phyloP scores from a whole-genome alignment of 2,113 vertebrate species.

The Sebastes fasciatus region DNA sequence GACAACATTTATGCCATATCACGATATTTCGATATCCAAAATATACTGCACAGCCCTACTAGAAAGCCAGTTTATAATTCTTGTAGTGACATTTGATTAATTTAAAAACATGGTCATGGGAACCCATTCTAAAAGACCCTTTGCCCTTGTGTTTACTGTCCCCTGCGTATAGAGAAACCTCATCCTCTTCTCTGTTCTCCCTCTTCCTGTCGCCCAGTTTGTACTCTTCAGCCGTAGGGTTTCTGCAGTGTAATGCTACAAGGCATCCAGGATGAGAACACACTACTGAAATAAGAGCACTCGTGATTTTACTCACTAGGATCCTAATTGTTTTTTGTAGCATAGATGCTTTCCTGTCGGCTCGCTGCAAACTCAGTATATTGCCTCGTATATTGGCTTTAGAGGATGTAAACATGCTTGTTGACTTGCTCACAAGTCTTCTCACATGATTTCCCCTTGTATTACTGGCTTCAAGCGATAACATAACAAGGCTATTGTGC shows the following conservation, averaged over 20 bases:
- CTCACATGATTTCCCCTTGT: slow-evolving; percentile 23
- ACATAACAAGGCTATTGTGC: slow-evolving; percentile 1
- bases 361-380: not conserved
- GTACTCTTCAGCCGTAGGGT: not conserved
- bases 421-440: slow-evolving; percentile 27
- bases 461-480: not conserved
- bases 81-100: not conserved
- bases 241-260: not conserved
- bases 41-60: too few relatives aligned
- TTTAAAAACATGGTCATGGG: slow-evolving; percentile 21
- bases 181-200: slow-evolving; percentile 4
- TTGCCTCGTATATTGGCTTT: slow-evolving; percentile 4
- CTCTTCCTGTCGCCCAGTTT: slow-evolving; percentile 48
- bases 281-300: not conserved
- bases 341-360: not conserved
- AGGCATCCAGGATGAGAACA: not conserved
- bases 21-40: too few relatives aligned
- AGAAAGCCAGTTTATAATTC: not conserved
- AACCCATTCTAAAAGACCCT: slow-evolving; percentile 2
- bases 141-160: not conserved
- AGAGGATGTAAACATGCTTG: slow-evolving; percentile 23
- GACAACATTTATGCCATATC: too few relatives aligned
- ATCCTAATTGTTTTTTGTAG: not conserved
- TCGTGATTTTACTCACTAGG: not conserved
- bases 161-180: slow-evolving; percentile 26